Evolutionary conservation across 1,140 invertebrate species (phyloP).

Genomic region (Pseudomyrmex flavicornis): DNA sequence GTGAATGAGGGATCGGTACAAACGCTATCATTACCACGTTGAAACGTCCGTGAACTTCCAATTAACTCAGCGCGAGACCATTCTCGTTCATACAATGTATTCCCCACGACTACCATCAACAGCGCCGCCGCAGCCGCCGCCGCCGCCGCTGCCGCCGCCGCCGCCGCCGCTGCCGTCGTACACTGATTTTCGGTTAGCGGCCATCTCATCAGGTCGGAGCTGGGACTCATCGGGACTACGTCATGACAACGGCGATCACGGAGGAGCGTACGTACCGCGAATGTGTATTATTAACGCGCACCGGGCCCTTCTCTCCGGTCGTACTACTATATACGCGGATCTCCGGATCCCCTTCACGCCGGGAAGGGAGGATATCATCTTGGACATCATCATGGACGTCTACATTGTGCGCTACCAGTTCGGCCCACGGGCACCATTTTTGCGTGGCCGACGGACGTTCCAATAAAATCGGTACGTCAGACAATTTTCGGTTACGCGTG

Average conservation of each 20-base stretch:
- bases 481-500: conserved; percentile 85
- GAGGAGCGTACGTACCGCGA: conserved; percentile 54
- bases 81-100: conserved; percentile 64
- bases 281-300: conserved; percentile 66
- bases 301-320: conserved; percentile 11
- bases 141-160: conserved; percentile 40
- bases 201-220: conserved; percentile 40
- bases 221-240: conserved; percentile 44
- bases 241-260: conserved; percentile 65
- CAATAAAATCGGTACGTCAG: conserved; percentile 82
- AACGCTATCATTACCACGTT: conserved; percentile 70
- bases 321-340: conserved; percentile 1
- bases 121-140: conserved; percentile 34
- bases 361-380: conserved; percentile 57
- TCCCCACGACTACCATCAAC: conserved; percentile 55
- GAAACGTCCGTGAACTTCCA: conserved; percentile 65
- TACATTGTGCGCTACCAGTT: conserved; percentile 60
- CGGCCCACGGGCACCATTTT: conserved; percentile 65
- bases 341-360: conserved; percentile 39
- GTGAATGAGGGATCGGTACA: conserved; percentile 52
- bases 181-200: conserved; percentile 63
- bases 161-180: conserved; percentile 48
- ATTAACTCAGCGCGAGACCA: conserved; percentile 62
- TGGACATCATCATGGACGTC: conserved; percentile 56
- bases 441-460: conserved; percentile 73